Base-by-base conservation (phyloP, 2,113 vertebrate species). In the Triplophysa dalaica region DNA sequence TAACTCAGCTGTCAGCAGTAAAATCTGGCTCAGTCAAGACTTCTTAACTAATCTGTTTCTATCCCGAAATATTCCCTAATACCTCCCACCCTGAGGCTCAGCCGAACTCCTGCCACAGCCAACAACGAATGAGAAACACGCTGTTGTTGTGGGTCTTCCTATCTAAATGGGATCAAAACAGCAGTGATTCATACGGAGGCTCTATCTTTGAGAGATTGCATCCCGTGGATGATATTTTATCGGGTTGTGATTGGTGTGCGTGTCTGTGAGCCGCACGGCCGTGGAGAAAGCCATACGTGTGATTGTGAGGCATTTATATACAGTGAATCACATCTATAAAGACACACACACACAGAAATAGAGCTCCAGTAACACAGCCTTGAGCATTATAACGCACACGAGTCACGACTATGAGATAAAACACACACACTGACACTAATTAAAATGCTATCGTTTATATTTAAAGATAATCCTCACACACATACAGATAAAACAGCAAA, bases 41-140 rank as follows among this genome's bases (percentile, higher is more conserved):
- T 85, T 60, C 89, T 82, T 91, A 92, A 93, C 87, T 92, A 91
- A 89, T 88, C 89, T 88, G 82, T 89, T 88, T 75, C 90, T 85
- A 90, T 89, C 70, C 90, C 90, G 91, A 91, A 92, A 92, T 90
- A 89, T 90, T 91, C 89, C 88, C 89, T 88, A 91, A 92, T 92
- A 91, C 89, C 86, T 88, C 84, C 84, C 85, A 83, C 89, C 88
- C 89, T 1, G 76, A 88, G 87, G 87, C 89, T 89, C 87, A 89
- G 86, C 87, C 82, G 78, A 86, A 84, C 74, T 86, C 87, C 21
- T 26, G 29, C 80, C 58, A 43, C 82, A 85, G 85, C 70, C 74
- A 83, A 83, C 87, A 87, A 87, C 33, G 74, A 78, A 78, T 69
- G 68, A 84, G 43, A 68, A 65, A 76, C 61, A 54, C 66, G n/a